Evolutionary conservation across 2,888 invertebrate species (phyloP).

Genomic region (Clistopyga incitator): DNA sequence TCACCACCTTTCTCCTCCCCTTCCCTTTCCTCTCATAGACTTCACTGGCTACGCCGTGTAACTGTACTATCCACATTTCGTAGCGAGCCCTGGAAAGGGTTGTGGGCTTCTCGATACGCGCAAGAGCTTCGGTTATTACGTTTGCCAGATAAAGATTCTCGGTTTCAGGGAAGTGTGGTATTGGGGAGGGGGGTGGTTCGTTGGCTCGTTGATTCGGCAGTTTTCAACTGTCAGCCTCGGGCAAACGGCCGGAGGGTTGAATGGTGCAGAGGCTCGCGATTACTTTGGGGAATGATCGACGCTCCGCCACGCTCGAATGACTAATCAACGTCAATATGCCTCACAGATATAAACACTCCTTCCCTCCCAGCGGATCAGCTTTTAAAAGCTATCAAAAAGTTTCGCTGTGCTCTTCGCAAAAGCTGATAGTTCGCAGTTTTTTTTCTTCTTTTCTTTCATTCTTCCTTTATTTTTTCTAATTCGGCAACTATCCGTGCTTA

Average conservation of each 20-base stretch:
- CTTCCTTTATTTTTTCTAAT: constrained; percentile 24
- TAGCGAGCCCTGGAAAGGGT: constrained; percentile 38
- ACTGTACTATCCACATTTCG: constrained; percentile 33
- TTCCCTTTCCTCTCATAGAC: constrained; percentile 11
- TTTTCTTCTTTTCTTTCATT: too few species aligned
- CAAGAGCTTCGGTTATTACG: constrained; percentile 53
- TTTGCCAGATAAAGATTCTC: constrained; percentile 32
- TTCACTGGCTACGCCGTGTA: constrained; percentile 2
- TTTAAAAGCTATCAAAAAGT: constrained; percentile 65
- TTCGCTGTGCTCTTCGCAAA: constrained; percentile 17
- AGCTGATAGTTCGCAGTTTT: constrained; percentile 27
- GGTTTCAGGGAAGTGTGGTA: constrained; percentile 17
- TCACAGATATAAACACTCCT: constrained; percentile 29
- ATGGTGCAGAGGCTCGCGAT: constrained; percentile 42
- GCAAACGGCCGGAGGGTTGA: constrained; percentile 44
- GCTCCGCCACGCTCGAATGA: constrained; percentile 64
- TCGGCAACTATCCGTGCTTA: constrained; percentile 13
- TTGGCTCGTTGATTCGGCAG: constrained; percentile 66
- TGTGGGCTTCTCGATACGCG: constrained; percentile 41
- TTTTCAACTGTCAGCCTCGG: constrained; percentile 65
- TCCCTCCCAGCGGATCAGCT: constrained; percentile 6
- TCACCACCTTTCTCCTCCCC: constrained; percentile 42
- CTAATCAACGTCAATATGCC: constrained; percentile 67
- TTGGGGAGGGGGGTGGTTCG: constrained; percentile 45
- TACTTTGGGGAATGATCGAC: constrained; percentile 66